Base-by-base conservation (phyloP, 2,888 invertebrate species). In the Trichopria drosophilae region DNA sequence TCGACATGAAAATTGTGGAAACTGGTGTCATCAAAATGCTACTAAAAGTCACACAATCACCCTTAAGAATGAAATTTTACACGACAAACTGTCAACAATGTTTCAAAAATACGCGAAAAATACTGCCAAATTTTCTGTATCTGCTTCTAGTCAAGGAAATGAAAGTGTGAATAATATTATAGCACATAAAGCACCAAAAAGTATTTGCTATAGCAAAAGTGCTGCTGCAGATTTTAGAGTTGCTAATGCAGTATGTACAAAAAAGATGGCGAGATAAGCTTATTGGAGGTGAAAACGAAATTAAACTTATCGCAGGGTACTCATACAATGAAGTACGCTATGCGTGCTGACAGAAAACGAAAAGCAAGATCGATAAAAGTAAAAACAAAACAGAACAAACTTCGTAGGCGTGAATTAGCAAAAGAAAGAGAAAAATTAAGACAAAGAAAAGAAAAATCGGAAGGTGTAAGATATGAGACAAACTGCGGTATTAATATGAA, bases 121-220 rank as follows among this genome's bases (percentile, higher is more conserved):
- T 34, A 52, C 58, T 23, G 5, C 16, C 6, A 59, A 61, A 54
- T 62, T 55, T 53, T 50, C 52, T n/a, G 40, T 53, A 29, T 28
- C 47, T 16, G 51, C 53, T 3, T 62, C 57, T 2, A 62, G 58
- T 28, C 57, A 61, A 37, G n/a, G n/a, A n/a, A n/a, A n/a, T n/a
- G n/a, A n/a, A n/a, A n/a, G n/a, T n/a, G n/a, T n/a, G n/a, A n/a
- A n/a, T n/a, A n/a, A n/a, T n/a, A n/a, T n/a, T n/a, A n/a, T n/a
- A n/a, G n/a, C n/a, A n/a, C n/a, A n/a, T n/a, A n/a, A n/a, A n/a
- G n/a, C n/a, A n/a, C n/a, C n/a, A n/a, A n/a, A n/a, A n/a, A n/a
- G n/a, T n/a, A n/a, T n/a, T n/a, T n/a, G n/a, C n/a, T n/a, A n/a
- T 26, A 46, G 41, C 35, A 26, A 18, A 31, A 51, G 46, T 36